Base-by-base conservation (phyloP, 2,888 invertebrate genomes). In the Nephrotoma appendiculata region DNA sequence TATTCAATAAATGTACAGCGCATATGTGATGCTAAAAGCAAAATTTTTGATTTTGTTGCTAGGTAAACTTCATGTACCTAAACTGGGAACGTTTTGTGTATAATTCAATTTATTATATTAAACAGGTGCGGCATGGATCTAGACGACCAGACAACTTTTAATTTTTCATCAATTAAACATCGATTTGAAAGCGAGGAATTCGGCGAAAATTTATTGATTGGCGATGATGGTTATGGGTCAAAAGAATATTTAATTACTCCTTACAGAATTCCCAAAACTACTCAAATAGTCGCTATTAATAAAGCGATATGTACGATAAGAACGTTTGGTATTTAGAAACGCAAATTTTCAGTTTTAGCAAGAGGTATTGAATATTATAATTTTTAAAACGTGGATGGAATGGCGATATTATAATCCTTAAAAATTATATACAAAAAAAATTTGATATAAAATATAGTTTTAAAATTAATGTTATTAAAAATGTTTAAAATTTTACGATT, bases 141-240 rank as follows among this genome's bases (percentile, higher is more conserved):
- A 86, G 89, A 90, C 71, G 89, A 90, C 86, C 87, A 87, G 2
- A 88, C 88, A 4, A 89, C 89, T 87, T 90, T 89, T 86, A 87
- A 88, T 84, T 88, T 88, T 86, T 88, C 88, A 6, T 86, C n/a
- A 11, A 57, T 19, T 19, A 19, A 19, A 19, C 19, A 19, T 19
- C 19, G 19, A 19, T 19, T 19, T 19, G 19, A 1, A 19, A 19
- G 19, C 19, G 19, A 1, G 19, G 19, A 19, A 19, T 19, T 19
- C 19, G 19, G 19, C 19, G 19, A 19, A 1, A 19, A 85, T 15
- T n/a, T 86, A 31, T 45, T 88, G n/a, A 31, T 88, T 41, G 87
- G 87, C 41, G 87, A 88, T 31, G 31, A 31, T 31, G 31, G 2
- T 31, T 31, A 19, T 31, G 3, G 2, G 31, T 31, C 0, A 1